Percentiles rank a stretch among this genome's conserved stretches.
phyloP scores from a whole-genome alignment of 2,888 invertebrate genomes.

The Pseudococcus jackbeardsleyi region DNA sequence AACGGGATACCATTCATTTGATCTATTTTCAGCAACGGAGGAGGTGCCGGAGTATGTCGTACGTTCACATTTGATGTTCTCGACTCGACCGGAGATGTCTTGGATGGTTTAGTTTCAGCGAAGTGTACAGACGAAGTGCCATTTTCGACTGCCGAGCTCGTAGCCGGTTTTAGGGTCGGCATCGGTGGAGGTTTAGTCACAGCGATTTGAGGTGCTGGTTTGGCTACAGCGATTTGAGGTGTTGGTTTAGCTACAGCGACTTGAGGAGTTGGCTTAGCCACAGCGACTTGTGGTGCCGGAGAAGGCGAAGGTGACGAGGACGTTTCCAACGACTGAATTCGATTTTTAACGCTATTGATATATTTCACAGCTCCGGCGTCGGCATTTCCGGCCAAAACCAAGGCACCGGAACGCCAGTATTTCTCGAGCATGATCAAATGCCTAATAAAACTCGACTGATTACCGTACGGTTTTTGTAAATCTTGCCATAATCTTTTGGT shows the following conservation, averaged over 20 bases:
- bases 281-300: no score
- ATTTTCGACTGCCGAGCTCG: background rate
- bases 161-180: conserved; percentile 40
- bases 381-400: conserved; percentile 81
- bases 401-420: conserved; percentile 85
- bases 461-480: conserved; percentile 87
- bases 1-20: background rate
- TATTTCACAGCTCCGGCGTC: conserved; percentile 82
- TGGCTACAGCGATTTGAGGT: no score
- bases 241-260: no score
- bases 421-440: conserved; percentile 86
- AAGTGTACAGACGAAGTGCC: background rate
- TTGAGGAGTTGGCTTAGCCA: no score
- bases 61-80: background rate
- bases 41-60: conserved; percentile 33
- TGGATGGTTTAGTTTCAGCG: background rate
- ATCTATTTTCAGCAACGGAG: conserved; percentile 51
- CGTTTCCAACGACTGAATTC: conserved; percentile 81
- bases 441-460: conserved; percentile 86
- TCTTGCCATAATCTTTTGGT: conserved; percentile 86
- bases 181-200: background rate
- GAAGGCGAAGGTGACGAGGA: conserved; percentile 50
- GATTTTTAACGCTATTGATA: conserved; percentile 83
- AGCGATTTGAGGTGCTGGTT: no score
- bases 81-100: background rate